Base-by-base conservation (phyloP, 2,797 vertebrate species). In the Chiloscyllium punctatum region DNA sequence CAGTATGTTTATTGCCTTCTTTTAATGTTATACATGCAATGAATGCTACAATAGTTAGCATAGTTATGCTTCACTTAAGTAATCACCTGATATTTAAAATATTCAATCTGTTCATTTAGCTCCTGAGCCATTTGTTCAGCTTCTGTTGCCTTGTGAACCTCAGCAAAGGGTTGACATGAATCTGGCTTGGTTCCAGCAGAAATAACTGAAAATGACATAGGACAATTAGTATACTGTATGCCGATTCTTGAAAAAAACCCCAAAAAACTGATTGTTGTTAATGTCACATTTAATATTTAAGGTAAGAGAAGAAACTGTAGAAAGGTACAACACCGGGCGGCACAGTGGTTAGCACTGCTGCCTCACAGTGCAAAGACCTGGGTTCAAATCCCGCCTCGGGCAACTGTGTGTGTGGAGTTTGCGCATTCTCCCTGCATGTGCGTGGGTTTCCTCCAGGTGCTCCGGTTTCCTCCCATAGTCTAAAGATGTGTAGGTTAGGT, bases 51-150 rank as follows among this genome's bases (percentile, higher is more conserved):
- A 92, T 9, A 96, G n/a, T 84, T 53, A 95, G 42, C 18, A 48
- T 62, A 6, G n/a, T 33, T 96, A 71, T 94, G 48, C 33, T 94
- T 33, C 57, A 91, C 9, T 68, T 37, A 33, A 11, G 30, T 21
- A 94, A 33, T 97, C 97, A 99, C 99, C 97, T 98, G 98, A 95
- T 97, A 96, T 97, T 97, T 97, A 96, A 99, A 98, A 94, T 98
- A 97, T 57, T 97, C 96, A 71, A 98, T 98, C 96, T 99, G 98
- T 96, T 98, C 97, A 96, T 96, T 97, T 82, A 99, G 97, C 96
- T 98, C 98, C 96, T 97, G 96, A 25, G 98, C 98, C 98, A 99
- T 98, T 96, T 96, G 97, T 95, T 98, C 98, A 66, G 98, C 99
- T 3, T 98, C 98, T 95, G 97, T 98, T 87, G 96, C 95, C 96